These are phyloP conservation scores for Muscicapa striata DNA, from an alignment of 2,797 vertebrate species.

Conservation along the genomic window DNA sequence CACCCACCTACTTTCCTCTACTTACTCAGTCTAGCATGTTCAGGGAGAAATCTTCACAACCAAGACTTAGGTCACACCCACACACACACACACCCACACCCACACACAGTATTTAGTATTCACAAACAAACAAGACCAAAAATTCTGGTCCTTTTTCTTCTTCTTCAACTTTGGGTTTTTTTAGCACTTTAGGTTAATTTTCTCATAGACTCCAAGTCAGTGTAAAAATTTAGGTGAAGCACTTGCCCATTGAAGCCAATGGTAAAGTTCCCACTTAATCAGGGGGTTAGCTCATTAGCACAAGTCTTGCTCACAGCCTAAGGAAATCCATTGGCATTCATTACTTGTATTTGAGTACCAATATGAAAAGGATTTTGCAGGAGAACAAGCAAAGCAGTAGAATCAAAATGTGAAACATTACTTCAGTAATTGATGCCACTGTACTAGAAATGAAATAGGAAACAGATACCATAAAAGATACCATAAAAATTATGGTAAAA, in stretches of 20 bases:
- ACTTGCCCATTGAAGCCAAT: neutral
- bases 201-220: neutral
- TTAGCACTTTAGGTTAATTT: neutral
- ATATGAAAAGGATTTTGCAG: neutral
- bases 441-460: neutral
- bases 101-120: neutral
- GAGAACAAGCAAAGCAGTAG: neutral
- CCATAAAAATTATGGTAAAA: neutral
- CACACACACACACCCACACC: neutral
- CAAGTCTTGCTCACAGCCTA: neutral
- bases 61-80: neutral
- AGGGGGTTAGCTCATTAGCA: neutral
- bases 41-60: neutral
- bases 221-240: neutral
- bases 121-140: neutral
- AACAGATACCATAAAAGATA: neutral
- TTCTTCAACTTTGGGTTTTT: neutral
- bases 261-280: neutral
- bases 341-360: neutral
- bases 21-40: neutral
- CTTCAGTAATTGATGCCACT: neutral
- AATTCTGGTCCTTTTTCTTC: neutral
- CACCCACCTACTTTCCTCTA: neutral
- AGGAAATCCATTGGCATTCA: neutral
- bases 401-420: neutral